phyloP scores from a whole-genome alignment of 2,888 invertebrate species.

The Polydrusus tereticollis region DNA sequence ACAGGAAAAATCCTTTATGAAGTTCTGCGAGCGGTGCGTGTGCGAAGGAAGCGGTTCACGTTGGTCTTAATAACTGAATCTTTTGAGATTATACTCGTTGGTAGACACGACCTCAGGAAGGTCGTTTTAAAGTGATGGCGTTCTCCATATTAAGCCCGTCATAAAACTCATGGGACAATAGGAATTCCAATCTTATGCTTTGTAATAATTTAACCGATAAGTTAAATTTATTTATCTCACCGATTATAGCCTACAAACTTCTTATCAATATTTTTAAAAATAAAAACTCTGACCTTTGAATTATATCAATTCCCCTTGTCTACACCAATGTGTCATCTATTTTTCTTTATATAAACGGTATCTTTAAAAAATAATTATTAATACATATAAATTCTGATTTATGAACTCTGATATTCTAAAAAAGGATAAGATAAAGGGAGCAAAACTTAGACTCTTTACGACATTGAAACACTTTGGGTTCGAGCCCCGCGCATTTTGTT shows the following conservation, averaged over 20 bases:
- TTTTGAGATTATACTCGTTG: too few relatives aligned
- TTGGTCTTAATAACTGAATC: too few relatives aligned
- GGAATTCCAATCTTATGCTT: too few relatives aligned
- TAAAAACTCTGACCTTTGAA: constrained; percentile 39
- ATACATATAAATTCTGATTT: constrained; percentile 32
- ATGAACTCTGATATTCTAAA: constrained; percentile 42
- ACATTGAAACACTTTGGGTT: constrained; percentile 24
- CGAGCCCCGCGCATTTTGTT: constrained; percentile 6
- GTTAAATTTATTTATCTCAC: constrained; percentile 8
- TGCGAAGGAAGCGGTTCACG: too few relatives aligned
- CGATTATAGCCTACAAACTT: background rate
- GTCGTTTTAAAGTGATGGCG: too few relatives aligned
- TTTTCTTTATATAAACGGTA: constrained; percentile 12
- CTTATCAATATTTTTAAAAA: constrained; percentile 27
- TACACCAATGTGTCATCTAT: constrained; percentile 41
- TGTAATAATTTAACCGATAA: too few relatives aligned
- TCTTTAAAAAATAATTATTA: constrained; percentile 27
- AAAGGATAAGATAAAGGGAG: constrained; percentile 43
- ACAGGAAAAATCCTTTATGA: too few relatives aligned
- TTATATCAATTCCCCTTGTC: constrained; percentile 11
- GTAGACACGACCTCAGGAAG: too few relatives aligned
- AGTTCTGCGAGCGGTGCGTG: too few relatives aligned
- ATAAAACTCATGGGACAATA: too few relatives aligned
- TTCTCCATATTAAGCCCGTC: too few relatives aligned
- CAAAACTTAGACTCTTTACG: constrained; percentile 23